A percentile compares a stretch with the other conserved stretches of the same genome.
Conservation (phyloP, 2,888 invertebrate species). For the Trichopria drosophilae region DNA sequence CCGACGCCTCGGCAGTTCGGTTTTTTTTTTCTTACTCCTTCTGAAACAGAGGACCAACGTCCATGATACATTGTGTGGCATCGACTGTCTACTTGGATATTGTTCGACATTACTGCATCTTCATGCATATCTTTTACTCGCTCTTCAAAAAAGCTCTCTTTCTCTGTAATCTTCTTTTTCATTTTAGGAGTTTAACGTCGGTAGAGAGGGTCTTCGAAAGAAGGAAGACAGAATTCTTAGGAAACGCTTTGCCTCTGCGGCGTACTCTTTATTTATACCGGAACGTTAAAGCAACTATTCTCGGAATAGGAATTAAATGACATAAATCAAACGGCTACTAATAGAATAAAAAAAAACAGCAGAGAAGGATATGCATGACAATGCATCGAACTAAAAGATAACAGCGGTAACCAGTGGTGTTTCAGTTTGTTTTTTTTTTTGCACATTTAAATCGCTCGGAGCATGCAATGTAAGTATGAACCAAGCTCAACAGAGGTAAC, state of each 20-base stretch:
- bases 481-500: not conserved
- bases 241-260: too few relatives aligned
- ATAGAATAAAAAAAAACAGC: too few relatives aligned
- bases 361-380: constrained; percentile 35
- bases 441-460: too few relatives aligned
- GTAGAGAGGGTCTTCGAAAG: too few relatives aligned
- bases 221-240: too few relatives aligned
- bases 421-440: too few relatives aligned
- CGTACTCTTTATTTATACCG: too few relatives aligned
- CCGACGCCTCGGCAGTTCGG: constrained; percentile 10
- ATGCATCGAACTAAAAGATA: constrained; percentile 15
- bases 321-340: too few relatives aligned
- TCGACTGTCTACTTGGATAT: constrained; percentile 23
- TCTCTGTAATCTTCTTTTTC: constrained; percentile 24
- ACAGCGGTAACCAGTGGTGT: too few relatives aligned
- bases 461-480: not conserved
- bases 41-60: constrained; percentile 49
- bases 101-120: constrained; percentile 12
- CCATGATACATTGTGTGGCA: constrained; percentile 39
- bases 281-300: too few relatives aligned
- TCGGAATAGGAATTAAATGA: too few relatives aligned
- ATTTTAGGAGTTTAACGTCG: too few relatives aligned
- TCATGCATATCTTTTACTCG: constrained; percentile 35
- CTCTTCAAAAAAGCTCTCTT: constrained; percentile 31
- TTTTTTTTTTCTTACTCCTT: constrained; percentile 34